These are phyloP conservation scores for Dorcus hopei DNA, from an alignment of 2,888 invertebrate species.

Conservation along the genomic window DNA sequence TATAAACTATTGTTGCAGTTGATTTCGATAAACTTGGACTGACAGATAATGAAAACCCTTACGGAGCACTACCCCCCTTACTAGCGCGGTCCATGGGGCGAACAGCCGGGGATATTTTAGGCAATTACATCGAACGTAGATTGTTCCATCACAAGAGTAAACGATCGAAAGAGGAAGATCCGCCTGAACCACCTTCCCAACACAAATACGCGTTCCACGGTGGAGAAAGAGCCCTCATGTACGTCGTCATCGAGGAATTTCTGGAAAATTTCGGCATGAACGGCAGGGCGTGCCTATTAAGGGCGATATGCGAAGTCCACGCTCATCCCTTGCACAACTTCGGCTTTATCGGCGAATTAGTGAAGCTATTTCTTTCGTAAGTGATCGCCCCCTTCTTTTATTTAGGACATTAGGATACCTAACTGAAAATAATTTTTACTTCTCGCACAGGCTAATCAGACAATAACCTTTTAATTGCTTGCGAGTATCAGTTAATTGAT, in stretches of 20 bases:
- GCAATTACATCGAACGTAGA: conserved; percentile 72
- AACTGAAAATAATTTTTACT: no score
- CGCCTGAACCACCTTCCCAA: conserved; percentile 48
- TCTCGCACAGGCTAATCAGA: no score
- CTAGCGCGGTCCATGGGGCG: conserved; percentile 74
- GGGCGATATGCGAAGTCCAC: conserved; percentile 84
- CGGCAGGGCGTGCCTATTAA: conserved; percentile 75
- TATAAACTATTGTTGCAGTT: conserved; percentile 54
- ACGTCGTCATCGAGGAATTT: conserved; percentile 75
- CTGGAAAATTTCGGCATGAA: conserved; percentile 77
- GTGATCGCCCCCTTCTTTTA: conserved; percentile 35
- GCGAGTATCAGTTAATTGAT: no score
- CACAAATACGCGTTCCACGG: conserved; percentile 65
- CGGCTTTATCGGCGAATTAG: conserved; percentile 78
- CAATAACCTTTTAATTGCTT: no score
- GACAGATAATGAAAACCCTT: conserved; percentile 86
- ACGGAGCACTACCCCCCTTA: conserved; percentile 74
- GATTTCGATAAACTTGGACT: conserved; percentile 81
- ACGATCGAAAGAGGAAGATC: conserved; percentile 19
- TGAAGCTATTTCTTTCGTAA: conserved; percentile 81
- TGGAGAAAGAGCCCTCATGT: conserved; percentile 78
- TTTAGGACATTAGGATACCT: no score
- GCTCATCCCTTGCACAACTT: conserved; percentile 74
- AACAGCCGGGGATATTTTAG: conserved; percentile 65
- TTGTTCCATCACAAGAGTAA: conserved; percentile 57